These are phyloP conservation scores for Hedya salicella DNA, from an alignment of 2,888 invertebrate genomes.

Conservation along the genomic window DNA sequence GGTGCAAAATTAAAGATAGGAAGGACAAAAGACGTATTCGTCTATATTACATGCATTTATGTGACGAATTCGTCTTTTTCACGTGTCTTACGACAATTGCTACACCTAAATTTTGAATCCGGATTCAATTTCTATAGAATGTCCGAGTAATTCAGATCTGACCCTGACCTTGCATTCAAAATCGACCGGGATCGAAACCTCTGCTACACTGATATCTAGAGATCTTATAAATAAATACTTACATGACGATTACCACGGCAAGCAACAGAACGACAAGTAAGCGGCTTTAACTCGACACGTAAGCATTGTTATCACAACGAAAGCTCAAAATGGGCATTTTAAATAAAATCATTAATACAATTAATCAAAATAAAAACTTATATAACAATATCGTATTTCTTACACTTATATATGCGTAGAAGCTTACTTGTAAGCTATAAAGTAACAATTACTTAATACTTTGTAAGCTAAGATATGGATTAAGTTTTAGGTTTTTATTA, in stretches of 20 bases:
- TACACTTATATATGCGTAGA: constrained; percentile 10
- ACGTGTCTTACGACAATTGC: too few relatives aligned
- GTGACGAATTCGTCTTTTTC: too few relatives aligned
- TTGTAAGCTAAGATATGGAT: constrained; percentile 3
- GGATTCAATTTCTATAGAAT: too few relatives aligned
- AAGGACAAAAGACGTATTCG: too few relatives aligned
- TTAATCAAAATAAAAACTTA: constrained; percentile 31
- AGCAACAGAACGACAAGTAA: constrained; percentile 68
- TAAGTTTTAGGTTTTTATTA: constrained; percentile 20
- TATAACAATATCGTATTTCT: background rate
- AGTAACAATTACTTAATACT: too few relatives aligned
- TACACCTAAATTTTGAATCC: too few relatives aligned
- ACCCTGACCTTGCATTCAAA: too few relatives aligned
- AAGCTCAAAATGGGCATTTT: constrained; percentile 81
- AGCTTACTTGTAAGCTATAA: background rate
- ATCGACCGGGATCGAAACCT: too few relatives aligned
- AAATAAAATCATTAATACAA: constrained; percentile 42
- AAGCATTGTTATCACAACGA: constrained; percentile 67
- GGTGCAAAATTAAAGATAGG: too few relatives aligned
- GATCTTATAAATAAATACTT: constrained; percentile 51
- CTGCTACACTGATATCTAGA: constrained; percentile 41
- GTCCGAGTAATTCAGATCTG: too few relatives aligned
- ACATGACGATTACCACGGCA: constrained; percentile 57
- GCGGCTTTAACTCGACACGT: constrained; percentile 64
- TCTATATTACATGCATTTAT: too few relatives aligned